Conservation (phyloP, 2,113 vertebrate species). For the Papio anubis region DNA sequence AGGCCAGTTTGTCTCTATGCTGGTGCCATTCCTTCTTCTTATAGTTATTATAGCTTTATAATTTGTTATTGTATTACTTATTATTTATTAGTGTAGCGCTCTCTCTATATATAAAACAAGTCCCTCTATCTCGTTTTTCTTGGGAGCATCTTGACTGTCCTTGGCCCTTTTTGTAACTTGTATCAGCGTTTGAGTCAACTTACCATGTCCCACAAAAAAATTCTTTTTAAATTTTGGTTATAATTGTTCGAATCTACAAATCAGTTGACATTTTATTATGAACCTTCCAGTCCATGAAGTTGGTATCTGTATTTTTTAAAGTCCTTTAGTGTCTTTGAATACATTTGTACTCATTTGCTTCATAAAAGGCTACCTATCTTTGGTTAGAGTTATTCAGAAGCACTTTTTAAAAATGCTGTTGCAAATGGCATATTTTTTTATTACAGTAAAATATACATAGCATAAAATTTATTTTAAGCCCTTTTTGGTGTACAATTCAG, state of each 20-base stretch:
- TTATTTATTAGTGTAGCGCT: not conserved
- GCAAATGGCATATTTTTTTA: not conserved
- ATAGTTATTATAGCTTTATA: not conserved
- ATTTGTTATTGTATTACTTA: not conserved
- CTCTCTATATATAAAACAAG: not conserved
- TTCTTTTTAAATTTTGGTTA: conserved; percentile 33
- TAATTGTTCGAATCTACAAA: not conserved
- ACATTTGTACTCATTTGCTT: conserved; percentile 26
- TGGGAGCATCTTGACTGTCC: not conserved
- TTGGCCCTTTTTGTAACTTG: not conserved
- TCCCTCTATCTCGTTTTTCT: not conserved
- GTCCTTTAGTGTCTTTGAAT: conserved; percentile 4
- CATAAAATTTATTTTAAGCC: not conserved
- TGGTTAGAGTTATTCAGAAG: conserved; percentile 3
- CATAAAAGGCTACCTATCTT: not conserved
- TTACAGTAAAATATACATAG: not conserved
- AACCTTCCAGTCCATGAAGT: not conserved
- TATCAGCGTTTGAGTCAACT: not conserved
- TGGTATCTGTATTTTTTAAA: conserved; percentile 16
- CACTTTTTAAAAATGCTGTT: not conserved
- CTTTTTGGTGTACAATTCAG: not conserved
- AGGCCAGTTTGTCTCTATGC: not conserved
- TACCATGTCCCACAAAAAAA: not conserved
- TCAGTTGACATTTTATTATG: not conserved
- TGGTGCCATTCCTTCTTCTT: not conserved